Conservation (phyloP, 2,888 invertebrate species). For the Apamea sordens region DNA sequence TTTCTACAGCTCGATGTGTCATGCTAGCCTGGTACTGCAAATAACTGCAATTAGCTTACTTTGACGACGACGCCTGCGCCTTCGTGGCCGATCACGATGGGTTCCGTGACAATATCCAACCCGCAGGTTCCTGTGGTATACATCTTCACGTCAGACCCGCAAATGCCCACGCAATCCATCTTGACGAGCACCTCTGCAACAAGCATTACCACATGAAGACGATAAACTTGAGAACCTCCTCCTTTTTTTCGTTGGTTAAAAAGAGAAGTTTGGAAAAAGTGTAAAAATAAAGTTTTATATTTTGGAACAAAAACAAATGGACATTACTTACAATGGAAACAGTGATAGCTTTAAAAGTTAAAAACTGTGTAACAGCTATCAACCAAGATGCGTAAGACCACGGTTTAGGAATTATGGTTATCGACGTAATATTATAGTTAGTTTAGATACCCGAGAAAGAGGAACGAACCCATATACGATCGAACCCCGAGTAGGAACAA, state of each 20-base stretch:
- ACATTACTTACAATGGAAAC: neutral
- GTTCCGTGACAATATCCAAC: conserved; percentile 93
- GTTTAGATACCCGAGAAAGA: neutral
- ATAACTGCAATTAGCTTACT: conserved; percentile 87
- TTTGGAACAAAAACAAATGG: neutral
- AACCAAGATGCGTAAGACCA: neutral
- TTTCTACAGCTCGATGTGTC: neutral
- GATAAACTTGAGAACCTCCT: neutral
- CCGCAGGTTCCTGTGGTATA: conserved; percentile 95
- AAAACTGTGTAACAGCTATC: neutral
- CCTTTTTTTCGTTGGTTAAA: neutral
- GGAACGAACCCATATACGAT: too few species aligned
- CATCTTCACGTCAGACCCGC: conserved; percentile 98
- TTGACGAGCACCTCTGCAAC: conserved; percentile 94
- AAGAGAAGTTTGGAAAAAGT: neutral
- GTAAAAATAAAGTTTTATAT: too few species aligned
- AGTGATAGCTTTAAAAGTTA: neutral
- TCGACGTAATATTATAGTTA: neutral
- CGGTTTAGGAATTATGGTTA: neutral
- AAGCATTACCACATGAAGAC: conserved; percentile 1
- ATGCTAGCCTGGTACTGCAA: neutral
- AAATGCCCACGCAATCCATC: conserved; percentile 98
- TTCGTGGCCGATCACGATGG: conserved; percentile 98
- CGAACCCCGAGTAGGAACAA: neutral
- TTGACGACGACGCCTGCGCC: conserved; percentile 94